phyloP scores from a whole-genome alignment of 2,113 vertebrate species.

The Equus przewalskii region DNA sequence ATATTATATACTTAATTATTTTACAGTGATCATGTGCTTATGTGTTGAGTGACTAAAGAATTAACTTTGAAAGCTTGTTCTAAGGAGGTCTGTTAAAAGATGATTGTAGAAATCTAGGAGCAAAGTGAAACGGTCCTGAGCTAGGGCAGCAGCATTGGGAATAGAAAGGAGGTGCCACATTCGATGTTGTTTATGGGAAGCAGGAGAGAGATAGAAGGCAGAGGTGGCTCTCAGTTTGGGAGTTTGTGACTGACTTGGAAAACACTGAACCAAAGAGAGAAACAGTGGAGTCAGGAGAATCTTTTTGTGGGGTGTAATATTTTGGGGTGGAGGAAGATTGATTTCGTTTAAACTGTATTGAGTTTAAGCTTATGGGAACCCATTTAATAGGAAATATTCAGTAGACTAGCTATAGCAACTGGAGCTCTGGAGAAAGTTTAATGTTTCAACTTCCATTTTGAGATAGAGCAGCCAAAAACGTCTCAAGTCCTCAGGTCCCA shows the following conservation, averaged over 20 bases:
- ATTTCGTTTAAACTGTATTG: not conserved
- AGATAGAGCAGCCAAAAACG: not conserved
- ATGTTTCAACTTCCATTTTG: too few species aligned
- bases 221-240: not conserved
- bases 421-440: not conserved
- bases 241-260: not conserved
- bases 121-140: not conserved
- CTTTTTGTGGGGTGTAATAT: not conserved
- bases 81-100: not conserved
- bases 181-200: not conserved
- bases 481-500: not conserved
- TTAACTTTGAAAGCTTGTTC: not conserved
- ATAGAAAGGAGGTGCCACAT: not conserved
- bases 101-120: not conserved
- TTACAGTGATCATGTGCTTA: not conserved
- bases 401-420: not conserved
- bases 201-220: not conserved
- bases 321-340: not conserved
- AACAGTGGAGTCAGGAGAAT: not conserved
- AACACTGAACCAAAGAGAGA: not conserved
- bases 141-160: fast-evolving
- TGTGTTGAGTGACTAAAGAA: not conserved
- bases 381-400: not conserved
- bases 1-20: not conserved
- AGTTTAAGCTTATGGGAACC: not conserved